Base-by-base conservation (phyloP, 2,888 invertebrate genomes). In the Latrodectus elegans region DNA sequence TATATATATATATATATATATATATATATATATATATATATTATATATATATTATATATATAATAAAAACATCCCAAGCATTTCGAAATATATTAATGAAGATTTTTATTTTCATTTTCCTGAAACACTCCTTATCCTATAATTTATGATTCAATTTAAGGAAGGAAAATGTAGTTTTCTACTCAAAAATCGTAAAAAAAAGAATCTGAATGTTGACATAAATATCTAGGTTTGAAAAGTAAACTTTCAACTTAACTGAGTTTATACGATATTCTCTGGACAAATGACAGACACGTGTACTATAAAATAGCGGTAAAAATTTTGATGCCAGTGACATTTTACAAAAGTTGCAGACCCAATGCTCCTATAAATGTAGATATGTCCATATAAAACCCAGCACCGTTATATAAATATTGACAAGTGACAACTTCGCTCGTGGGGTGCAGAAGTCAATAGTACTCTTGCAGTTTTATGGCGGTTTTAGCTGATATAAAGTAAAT, bases 361-460 rank as follows among this genome's bases (percentile, higher is more conserved):
- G 67, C 82, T 53, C 75, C 82, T 68, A 82, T 82, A 82, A 82
- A 82, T 73, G 68, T 55, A 38, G 75, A 74, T 67, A 82, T 75
- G 82, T 82, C 82, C 82, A 82, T 75, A 82, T 82, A 82, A 82
- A 82, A 82, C 75, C 53, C 74, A 67, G 70, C 65, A 70, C 17
- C 75, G 75, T 53, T 75, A 75, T 75, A 82, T 82, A 82, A 82
- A 82, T 82, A 82, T 82, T 82, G 82, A 82, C 82, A 65, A 65
- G 81, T 81, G 81, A 73, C 81, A 68, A 70, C n/a, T 55, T 17
- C 14, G 79, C 15, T 38, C 10, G 74, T 12, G 60, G 52, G 55
- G 52, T 17, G 68, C 70, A 82, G 68, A 75, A 82, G 82, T 82
- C 82, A 82, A 82, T 82, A 82, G 60, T 68, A 11, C 53, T 52